Conservation (phyloP, 2,113 vertebrate species). For the Carollia perspicillata region DNA sequence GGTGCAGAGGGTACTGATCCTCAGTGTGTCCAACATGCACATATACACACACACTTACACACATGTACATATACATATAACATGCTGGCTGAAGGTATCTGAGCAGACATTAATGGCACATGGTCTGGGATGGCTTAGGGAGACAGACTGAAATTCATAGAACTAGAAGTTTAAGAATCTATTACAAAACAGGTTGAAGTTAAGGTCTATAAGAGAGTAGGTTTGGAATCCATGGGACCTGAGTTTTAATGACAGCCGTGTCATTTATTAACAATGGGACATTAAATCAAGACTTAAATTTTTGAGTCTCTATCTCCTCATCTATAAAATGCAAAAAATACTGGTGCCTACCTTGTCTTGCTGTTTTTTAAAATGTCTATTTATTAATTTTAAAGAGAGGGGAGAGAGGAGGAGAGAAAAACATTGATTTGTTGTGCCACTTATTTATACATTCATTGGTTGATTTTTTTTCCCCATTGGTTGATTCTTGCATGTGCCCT, state of each 20-base stretch:
- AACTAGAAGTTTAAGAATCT: constrained; percentile 63
- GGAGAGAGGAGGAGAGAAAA: no score
- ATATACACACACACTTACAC: not conserved
- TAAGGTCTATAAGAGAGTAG: not conserved
- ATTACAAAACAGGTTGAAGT: constrained; percentile 44
- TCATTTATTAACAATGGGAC: not conserved
- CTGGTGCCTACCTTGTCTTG: not conserved
- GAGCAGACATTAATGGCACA: not conserved
- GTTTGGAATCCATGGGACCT: not conserved
- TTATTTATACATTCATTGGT: no score
- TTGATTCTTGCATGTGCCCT: no score
- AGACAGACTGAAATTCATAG: constrained; percentile 49
- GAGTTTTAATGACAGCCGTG: constrained; percentile 17
- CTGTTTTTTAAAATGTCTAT: not conserved
- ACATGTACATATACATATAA: not conserved
- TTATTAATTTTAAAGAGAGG: no score
- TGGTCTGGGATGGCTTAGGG: constrained; percentile 47
- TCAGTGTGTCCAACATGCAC: not conserved
- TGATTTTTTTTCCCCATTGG: no score
- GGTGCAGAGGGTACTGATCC: not conserved
- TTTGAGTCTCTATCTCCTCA: not conserved
- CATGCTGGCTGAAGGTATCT: not conserved
- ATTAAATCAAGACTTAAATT: constrained; percentile 3
- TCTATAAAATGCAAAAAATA: not conserved
- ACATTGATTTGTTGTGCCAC: no score